phyloP scores from a whole-genome alignment of 1,140 invertebrate species.

The Heliothis subflexa region DNA sequence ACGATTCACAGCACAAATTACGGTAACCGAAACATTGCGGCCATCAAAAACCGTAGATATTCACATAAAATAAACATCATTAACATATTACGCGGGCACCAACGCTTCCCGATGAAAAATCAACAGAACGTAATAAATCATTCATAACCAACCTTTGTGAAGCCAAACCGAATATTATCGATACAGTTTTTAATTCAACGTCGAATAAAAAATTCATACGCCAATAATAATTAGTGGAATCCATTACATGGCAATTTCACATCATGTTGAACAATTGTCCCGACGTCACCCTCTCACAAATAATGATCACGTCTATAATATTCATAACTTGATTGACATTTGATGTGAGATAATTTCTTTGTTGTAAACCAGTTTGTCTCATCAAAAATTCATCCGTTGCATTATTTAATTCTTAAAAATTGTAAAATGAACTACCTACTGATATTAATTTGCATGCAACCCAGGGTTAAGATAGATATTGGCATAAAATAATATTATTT shows the following conservation, averaged over 20 bases:
- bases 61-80: conserved; percentile 56
- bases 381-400: conserved; percentile 65
- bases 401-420: conserved; percentile 43
- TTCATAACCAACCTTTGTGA: conserved; percentile 75
- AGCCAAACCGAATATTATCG: conserved; percentile 63
- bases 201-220: conserved; percentile 58
- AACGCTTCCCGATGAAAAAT: conserved; percentile 77
- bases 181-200: conserved; percentile 64
- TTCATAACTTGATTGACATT: conserved; percentile 79
- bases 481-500: conserved; percentile 31
- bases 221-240: conserved; percentile 75
- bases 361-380: conserved; percentile 69
- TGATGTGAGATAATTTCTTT: conserved; percentile 60
- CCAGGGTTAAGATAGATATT: conserved; percentile 25
- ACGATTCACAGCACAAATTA: too few species aligned
- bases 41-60: conserved; percentile 15
- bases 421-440: conserved; percentile 43
- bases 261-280: conserved; percentile 68
- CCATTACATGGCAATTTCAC: conserved; percentile 72
- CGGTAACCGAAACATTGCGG: not conserved
- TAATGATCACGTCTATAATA: conserved; percentile 63
- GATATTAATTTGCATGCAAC: conserved; percentile 26
- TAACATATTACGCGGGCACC: conserved; percentile 70
- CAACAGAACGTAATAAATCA: conserved; percentile 76
- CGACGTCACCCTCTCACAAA: conserved; percentile 46